Evolutionary conservation across 2,888 invertebrate species (phyloP), one percentile per base, ranked within the genome.

Genomic region (Nemotelus nigrinus): DNA sequence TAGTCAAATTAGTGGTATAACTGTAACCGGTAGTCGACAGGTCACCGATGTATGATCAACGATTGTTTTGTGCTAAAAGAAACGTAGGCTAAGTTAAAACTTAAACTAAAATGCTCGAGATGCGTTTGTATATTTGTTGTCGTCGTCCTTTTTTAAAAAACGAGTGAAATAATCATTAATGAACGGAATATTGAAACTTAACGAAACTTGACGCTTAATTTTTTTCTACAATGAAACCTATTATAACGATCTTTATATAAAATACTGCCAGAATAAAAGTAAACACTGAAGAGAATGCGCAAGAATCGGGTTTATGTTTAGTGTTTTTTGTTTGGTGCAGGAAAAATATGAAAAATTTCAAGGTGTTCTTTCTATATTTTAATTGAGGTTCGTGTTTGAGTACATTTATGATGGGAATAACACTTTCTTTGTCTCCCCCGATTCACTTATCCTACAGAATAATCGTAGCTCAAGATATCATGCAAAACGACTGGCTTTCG

Each of bases 41-140:
- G 87, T 87, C 81, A 87, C 87, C 79, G 87, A 87, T 80, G 87
- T 87, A 79, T 87, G 85, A 84, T 55, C 41, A 44, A 41, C 60
- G 55, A 43, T 70, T 39, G 3, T 55, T 43, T 55, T 70, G 53
- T 55, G 70, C 70, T 55, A 55, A 70, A 55, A 55, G 25, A 25
- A 25, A 55, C 55, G 70, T 70, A 70, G 70, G 70, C 55, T 70
- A 70, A 70, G 53, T 41, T 53, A 67, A 67, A 48, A 2, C 3
- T 3, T 57, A 25, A 60, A 60, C 25, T 25, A 25, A 25, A 41
- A 53, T 55, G 70, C 44, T 6, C 55, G 25, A 4, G 55, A 44
- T 70, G 70, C 70, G 70, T 70, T 70, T 70, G 43, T 70, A 70
- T 55, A 55, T 10, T 41, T 70, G 70, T 70, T 55, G 70, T 70